Base-by-base conservation (phyloP, 1,140 invertebrate genomes). In the Aphaenogaster floridana region DNA sequence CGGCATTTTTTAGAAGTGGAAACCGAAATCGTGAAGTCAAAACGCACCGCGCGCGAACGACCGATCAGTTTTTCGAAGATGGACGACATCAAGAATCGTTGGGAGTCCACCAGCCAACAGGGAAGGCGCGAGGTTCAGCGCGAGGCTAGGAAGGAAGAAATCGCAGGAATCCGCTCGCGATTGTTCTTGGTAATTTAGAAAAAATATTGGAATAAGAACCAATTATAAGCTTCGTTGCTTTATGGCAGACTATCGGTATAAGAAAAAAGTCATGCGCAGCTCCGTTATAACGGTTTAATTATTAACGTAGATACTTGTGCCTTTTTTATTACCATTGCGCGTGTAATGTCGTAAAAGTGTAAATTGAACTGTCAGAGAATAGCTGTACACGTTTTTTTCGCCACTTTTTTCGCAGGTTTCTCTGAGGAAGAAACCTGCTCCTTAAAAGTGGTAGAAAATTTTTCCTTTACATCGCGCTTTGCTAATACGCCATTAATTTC, bases 121-220 rank as follows among this genome's bases (percentile, higher is more conserved):
- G 95, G 91, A 91, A 96, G 91, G 94, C 95, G 97, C 83, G 97
- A 97, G 83, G 97, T 98, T 88, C 95, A 97, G 48, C 96, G 97
- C 8, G 97, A 98, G 91, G 97, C 98, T 89, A 96, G 97, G n/a
- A 98, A 98, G 94, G 97, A 98, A 92, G 98, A 99, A 95, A 97
- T 98, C 87, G 97, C 98, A 93, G 97, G 97, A 84, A 98, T 99
- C 91, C 96, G 98, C 59, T 98, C 97, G 91, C 96, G 97, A 78
- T 95, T 98, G 9, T 98, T 98, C 93, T 97, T 98, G 97, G 97
- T 98, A 93, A 96, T 77, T 64, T 57, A 57, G 11, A 28, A 45
- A 45, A 59, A 61, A 28, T 59, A 59, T 45, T 42, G 7, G 3
- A 9, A 59, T 61, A 45, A 59, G 6, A 28, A 28, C 28, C 28